Base-by-base conservation (phyloP, 1,140 invertebrate genomes). In the Drosophila nigromelanica region DNA sequence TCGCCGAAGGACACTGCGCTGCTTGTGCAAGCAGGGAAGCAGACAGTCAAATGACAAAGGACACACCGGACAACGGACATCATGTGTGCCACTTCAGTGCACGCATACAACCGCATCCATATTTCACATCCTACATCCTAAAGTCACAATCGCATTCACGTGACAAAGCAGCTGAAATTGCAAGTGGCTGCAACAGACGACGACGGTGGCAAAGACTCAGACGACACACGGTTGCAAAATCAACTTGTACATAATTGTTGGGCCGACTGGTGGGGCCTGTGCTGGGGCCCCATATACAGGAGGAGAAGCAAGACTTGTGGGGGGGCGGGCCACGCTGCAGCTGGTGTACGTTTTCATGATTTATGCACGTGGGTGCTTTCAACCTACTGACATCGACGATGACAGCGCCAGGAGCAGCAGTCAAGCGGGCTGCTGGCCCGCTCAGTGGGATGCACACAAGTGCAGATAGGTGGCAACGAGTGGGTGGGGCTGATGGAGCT, bases 101-200 rank as follows among this genome's bases (percentile, higher is more conserved):
- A 80, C 80, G 43, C 71, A 86, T 33, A 79, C 75, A 82, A 30
- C 18, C 62, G 15, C 71, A 73, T 42, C 45, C 67, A 58, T 58
- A 73, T 63, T 71, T 48, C 40, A 30, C 63, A 59, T 48, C 12
- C 61, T 33, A 51, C 47, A 24, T 56, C 35, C 51, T 7, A 24
- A n/a, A 48, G 2, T 35, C 33, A 35, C 33, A 35, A 8, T 14
- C 52, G 59, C 76, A 85, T 66, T 12, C 80, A 78, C 70, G 82
- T 76, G 80, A 87, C 83, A 89, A 87, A 87, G 76, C 78, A 80
- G 80, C 51, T 78, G 64, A 77, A 82, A 82, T 81, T 78, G 78
- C 79, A 78, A 82, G 79, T 82, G 75, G 74, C 62, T 82, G 79
- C 70, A 54, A 78, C 54, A 62, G 80, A 71, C 71, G 62, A 51